A percentile compares a stretch with the other conserved stretches of the same genome.
phyloP scores from a whole-genome alignment of 2,888 invertebrate genomes.

The Drosophila pseudotalamancana region DNA sequence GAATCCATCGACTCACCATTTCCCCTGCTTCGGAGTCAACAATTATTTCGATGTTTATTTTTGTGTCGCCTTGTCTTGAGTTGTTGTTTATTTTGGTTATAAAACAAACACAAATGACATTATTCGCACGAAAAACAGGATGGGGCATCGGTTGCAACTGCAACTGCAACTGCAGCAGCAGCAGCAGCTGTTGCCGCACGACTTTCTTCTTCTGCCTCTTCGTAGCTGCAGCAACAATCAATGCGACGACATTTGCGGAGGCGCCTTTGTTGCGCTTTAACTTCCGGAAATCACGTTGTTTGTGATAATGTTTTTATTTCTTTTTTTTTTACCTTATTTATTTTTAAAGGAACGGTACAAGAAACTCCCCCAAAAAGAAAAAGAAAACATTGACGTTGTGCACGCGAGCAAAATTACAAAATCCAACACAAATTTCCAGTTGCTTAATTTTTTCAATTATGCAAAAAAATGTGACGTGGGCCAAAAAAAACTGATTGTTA shows the following conservation, averaged over 20 bases:
- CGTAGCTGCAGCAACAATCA: conserved; percentile 50
- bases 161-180: conserved; percentile 39
- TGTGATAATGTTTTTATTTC: conserved; percentile 60
- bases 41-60: conserved; percentile 59
- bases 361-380: conserved; percentile 4
- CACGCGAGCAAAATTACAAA: conserved; percentile 75
- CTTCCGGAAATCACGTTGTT: conserved; percentile 79
- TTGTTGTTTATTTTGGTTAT: conserved; percentile 74
- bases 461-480: conserved; percentile 35
- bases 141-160: conserved; percentile 44
- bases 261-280: conserved; percentile 69
- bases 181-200: conserved; percentile 74
- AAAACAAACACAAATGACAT: conserved; percentile 80
- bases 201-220: conserved; percentile 67
- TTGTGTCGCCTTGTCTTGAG: conserved; percentile 39
- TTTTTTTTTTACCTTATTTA: conserved; percentile 19
- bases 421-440: conserved; percentile 55
- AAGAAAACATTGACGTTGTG: conserved; percentile 47
- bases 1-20: not conserved
- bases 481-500: not conserved
- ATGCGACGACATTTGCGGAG: conserved; percentile 72
- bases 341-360: conserved; percentile 43
- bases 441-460: conserved; percentile 64
- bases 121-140: conserved; percentile 77
- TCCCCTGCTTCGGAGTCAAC: conserved; percentile 19